Conservation (phyloP, 2,113 vertebrate genomes). For the Plotosus lineatus region DNA sequence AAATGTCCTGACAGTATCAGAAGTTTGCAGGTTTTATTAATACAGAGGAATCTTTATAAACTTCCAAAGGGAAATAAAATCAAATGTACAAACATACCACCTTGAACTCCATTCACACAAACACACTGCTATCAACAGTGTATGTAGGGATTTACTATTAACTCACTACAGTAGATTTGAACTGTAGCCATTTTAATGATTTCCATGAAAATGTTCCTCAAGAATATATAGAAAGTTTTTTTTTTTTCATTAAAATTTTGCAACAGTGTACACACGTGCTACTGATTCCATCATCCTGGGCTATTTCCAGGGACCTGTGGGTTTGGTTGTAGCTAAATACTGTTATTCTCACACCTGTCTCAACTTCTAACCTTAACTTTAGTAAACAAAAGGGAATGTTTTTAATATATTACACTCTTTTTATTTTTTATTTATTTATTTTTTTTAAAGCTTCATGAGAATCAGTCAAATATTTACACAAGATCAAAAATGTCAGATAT, state of each 20-base stretch:
- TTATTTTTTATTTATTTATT: background rate
- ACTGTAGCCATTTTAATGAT: background rate
- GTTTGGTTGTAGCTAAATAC: background rate
- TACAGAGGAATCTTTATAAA: background rate
- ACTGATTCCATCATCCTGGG: background rate
- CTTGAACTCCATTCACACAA: constrained; percentile 1
- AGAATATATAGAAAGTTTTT: background rate
- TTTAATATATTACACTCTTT: no score
- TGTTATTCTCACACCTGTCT: background rate
- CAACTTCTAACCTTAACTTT: background rate
- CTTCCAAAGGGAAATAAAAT: background rate
- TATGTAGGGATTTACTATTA: background rate
- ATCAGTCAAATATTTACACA: background rate
- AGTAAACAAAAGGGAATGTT: background rate
- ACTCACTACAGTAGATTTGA: background rate
- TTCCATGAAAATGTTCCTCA: background rate
- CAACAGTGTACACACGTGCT: background rate
- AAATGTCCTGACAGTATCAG: background rate
- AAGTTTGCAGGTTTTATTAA: constrained; percentile 5
- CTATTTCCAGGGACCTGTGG: background rate
- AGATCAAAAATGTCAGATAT: background rate
- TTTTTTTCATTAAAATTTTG: no score
- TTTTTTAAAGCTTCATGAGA: background rate
- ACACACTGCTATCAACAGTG: background rate
- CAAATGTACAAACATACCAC: background rate